Percentiles rank a stretch among this genome's conserved stretches.
These are phyloP conservation scores for Nipponacmea schrenckii DNA, from an alignment of 2,888 invertebrate species.

Conservation along the genomic window DNA sequence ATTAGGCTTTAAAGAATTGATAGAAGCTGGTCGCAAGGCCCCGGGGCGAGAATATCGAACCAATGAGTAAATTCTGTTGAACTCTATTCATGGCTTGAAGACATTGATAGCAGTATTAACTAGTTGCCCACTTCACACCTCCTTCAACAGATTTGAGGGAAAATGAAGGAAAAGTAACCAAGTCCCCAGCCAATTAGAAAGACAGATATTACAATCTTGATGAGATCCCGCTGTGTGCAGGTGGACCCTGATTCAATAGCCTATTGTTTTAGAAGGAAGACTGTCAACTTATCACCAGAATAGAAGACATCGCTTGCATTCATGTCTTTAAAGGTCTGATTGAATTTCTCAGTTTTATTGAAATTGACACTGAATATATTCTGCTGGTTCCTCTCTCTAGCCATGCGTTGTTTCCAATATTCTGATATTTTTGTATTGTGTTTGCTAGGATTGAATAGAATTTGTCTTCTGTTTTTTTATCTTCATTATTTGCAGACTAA, in stretches of 20 bases:
- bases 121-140: constrained; percentile 5
- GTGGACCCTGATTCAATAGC: constrained; percentile 14
- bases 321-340: not conserved
- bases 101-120: constrained; percentile 7
- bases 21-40: not conserved
- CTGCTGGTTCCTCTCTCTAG: too few species aligned
- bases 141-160: constrained; percentile 4
- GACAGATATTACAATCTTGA: constrained; percentile 7
- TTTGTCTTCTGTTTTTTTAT: too few species aligned
- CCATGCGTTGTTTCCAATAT: too few species aligned
- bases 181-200: not conserved
- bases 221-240: constrained; percentile 16
- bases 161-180: constrained; percentile 6
- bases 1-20: not conserved
- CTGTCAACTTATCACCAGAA: too few species aligned
- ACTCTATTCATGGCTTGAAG: not conserved
- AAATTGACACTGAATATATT: not conserved
- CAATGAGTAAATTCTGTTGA: not conserved
- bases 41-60: constrained; percentile 4
- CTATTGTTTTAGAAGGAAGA: constrained; percentile 8
- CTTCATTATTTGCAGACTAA: too few species aligned
- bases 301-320: not conserved
- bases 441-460: too few species aligned
- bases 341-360: not conserved
- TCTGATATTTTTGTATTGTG: too few species aligned